Evolutionary conservation across 1,140 invertebrate genomes (phyloP).

Genomic region (Drosophila melanogaster): DNA sequence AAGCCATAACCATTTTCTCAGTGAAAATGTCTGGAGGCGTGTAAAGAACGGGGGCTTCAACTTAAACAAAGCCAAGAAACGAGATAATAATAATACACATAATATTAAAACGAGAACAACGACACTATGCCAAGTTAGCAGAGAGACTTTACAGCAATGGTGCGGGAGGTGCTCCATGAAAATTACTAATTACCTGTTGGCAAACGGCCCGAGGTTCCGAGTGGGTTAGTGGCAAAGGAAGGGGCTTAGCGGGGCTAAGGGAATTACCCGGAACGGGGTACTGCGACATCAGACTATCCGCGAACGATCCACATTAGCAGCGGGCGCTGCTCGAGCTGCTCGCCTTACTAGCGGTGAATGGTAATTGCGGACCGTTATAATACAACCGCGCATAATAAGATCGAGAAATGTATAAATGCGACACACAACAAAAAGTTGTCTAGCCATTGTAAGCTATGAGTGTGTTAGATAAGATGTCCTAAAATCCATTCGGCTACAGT

Average conservation of each 20-base stretch:
- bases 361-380: conserved; percentile 80
- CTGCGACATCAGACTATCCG: conserved; percentile 4
- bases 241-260: not conserved
- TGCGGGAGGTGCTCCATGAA: conserved; percentile 58
- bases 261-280: conserved; percentile 1
- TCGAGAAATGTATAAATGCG: conserved; percentile 29
- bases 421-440: conserved; percentile 7
- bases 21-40: conserved; percentile 54
- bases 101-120: conserved; percentile 73
- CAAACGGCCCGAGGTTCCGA: conserved; percentile 14
- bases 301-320: conserved; percentile 65
- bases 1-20: not conserved
- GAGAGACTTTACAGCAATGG: conserved; percentile 39
- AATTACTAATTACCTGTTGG: conserved; percentile 73
- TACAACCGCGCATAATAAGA: conserved; percentile 79
- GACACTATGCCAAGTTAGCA: conserved; percentile 50
- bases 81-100: conserved; percentile 68
- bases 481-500: too few species aligned
- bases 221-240: not conserved
- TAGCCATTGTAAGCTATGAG: not conserved
- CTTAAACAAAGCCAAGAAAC: conserved; percentile 59
- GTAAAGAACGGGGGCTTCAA: conserved; percentile 58
- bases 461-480: too few species aligned
- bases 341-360: conserved; percentile 76
- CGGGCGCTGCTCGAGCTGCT: conserved; percentile 39